Evolutionary conservation across 2,797 vertebrate species (phyloP), one percentile per base, ranked within the genome.

Genomic region (Diplodus puntazzo): DNA sequence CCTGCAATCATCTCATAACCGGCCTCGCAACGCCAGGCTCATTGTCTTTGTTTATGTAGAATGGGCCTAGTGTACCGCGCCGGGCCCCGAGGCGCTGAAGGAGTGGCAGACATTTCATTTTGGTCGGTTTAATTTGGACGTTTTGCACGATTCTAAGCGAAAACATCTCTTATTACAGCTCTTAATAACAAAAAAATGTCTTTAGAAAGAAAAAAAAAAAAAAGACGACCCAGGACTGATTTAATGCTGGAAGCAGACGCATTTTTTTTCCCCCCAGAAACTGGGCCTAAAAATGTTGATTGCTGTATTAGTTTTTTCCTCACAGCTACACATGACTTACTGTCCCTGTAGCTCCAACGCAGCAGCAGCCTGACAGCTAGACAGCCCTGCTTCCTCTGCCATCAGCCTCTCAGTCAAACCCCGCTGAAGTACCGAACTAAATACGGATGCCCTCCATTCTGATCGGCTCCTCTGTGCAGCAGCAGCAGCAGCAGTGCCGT

Each of bases 1-100:
- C 94, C 92, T 83, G 83, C 92, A 94, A 92, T 95, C 92, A 91
- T 94, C 91, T 91, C 82, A 87, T 87, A 88, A 87, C 73, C 82
- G 76, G 80, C 76, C 73, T 86, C 72, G 65, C 82, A 69, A 86
- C 18, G 72, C 78, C 84, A 82, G 86, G 68, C 80, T 92, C 88
- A 90, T 91, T 92, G 91, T 92, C 83, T 91, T 85, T 91, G 87
- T 92, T 90, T 91, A 79, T 87, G 81, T 73, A 81, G 77, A 88
- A 70, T 10, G n/a, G 75, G 49, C 66, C n/a, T 48, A 59, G 61
- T 59, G 75, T 77, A 50, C 72, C 39, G 42, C 30, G 23, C 61
- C 50, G 64, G 67, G 73, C 73, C 83, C 74, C 30, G 68, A 61
- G 79, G 88, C 50, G 49, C 80, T 68, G 79, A 79, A 84, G 85